Conservation (phyloP, 2,797 vertebrate genomes). For the Sorex maritimensis region DNA sequence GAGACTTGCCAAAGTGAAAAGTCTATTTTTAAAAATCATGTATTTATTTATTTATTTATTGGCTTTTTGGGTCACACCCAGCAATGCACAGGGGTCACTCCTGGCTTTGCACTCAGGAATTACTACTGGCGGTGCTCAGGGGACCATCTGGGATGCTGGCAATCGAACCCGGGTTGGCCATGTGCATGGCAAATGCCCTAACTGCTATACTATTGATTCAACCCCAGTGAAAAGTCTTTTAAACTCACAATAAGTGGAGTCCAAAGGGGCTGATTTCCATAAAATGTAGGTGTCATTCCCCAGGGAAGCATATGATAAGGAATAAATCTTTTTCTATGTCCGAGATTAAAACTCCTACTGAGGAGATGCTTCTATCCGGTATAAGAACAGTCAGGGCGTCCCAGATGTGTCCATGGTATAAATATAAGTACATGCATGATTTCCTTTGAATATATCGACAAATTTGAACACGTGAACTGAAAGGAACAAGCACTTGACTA, state of each 20-base stretch:
- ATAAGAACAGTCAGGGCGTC: neutral
- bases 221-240: neutral
- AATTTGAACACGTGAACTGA: neutral
- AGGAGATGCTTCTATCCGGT: neutral
- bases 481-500: constrained; percentile 3
- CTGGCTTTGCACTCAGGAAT: too few species aligned
- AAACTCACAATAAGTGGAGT: constrained; percentile 40
- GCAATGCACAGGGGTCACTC: too few species aligned
- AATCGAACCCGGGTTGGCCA: too few species aligned
- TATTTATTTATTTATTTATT: too few species aligned
- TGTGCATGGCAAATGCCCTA: too few species aligned
- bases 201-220: too few species aligned
- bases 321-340: constrained; percentile 18
- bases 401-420: neutral
- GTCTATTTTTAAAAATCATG: neutral
- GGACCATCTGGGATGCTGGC: too few species aligned
- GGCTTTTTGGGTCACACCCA: too few species aligned
- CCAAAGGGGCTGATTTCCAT: neutral
- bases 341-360: constrained; percentile 32
- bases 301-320: constrained; percentile 12
- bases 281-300: neutral
- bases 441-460: constrained; percentile 4
- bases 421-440: neutral
- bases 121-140: too few species aligned
- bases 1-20: neutral